Evolutionary conservation across 2,888 invertebrate genomes (phyloP).

Genomic region (Andrena fulva): DNA sequence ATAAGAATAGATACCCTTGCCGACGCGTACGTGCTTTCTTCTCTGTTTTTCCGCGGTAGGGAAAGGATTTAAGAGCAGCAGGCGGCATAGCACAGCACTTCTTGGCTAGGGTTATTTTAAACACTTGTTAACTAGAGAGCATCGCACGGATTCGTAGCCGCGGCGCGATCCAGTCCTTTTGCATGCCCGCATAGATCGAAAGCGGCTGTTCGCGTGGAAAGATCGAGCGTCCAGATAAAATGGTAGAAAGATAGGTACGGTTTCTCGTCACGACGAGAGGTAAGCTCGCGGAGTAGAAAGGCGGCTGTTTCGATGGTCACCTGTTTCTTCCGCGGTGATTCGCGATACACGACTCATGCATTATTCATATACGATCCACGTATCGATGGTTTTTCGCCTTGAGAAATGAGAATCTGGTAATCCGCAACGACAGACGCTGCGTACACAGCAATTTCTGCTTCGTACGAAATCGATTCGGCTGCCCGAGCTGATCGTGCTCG

Average conservation of each 20-base stretch:
- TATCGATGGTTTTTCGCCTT: conserved; percentile 11
- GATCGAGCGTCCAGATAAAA: conserved; percentile 66
- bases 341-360: conserved; percentile 50
- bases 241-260: conserved; percentile 69
- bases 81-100: not conserved
- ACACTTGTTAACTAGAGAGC: conserved; percentile 47
- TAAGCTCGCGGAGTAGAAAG: conserved; percentile 54
- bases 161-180: conserved; percentile 36
- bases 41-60: too few relatives aligned
- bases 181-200: conserved; percentile 68
- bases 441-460: not conserved
- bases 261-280: conserved; percentile 67
- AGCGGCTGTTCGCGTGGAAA: conserved; percentile 71
- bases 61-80: conserved; percentile 1
- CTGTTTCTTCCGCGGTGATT: conserved; percentile 56
- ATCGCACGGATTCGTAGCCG: conserved; percentile 28
- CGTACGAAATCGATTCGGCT: not conserved
- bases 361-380: conserved; percentile 55
- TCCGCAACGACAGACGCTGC: not conserved
- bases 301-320: conserved; percentile 54
- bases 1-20: conserved; percentile 8
- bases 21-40: not conserved
- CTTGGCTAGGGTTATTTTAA: conserved; percentile 57
- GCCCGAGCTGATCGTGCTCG: not conserved
- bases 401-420: not conserved